These are phyloP conservation scores for Cryptocheilus praepositus DNA, from an alignment of 2,888 invertebrate genomes.

Conservation along the genomic window DNA sequence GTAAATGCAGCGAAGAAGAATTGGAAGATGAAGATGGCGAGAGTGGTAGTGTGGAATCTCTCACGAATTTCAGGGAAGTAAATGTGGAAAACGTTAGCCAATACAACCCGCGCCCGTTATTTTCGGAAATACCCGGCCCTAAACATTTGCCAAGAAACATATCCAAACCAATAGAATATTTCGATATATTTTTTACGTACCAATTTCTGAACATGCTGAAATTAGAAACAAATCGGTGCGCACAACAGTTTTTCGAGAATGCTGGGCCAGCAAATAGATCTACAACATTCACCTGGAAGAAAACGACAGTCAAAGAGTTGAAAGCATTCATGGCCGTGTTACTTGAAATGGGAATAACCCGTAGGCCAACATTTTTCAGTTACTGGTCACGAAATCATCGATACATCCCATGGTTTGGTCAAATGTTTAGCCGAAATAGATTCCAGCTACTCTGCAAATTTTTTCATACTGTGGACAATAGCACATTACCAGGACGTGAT, in stretches of 20 bases:
- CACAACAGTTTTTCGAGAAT: constrained; percentile 23
- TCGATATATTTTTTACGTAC: constrained; percentile 31
- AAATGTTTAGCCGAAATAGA: constrained; percentile 34
- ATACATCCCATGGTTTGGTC: constrained; percentile 38
- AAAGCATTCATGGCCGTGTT: constrained; percentile 31
- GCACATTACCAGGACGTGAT: constrained; percentile 35
- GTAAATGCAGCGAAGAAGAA: constrained; percentile 16
- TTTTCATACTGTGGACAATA: constrained; percentile 37
- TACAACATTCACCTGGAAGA: constrained; percentile 21
- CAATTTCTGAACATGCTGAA: constrained; percentile 27
- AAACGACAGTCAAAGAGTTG: constrained; percentile 26
- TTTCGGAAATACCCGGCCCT: constrained; percentile 29
- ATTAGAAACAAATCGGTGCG: constrained; percentile 32
- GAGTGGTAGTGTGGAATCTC: constrained; percentile 25
- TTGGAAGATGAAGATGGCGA: constrained; percentile 11
- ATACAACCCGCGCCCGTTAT: constrained; percentile 34
- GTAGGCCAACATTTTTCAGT: constrained; percentile 34
- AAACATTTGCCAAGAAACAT: constrained; percentile 34
- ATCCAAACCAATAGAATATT: constrained; percentile 31
- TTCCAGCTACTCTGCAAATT: constrained; percentile 36
- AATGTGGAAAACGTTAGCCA: constrained; percentile 23
- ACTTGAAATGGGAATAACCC: constrained; percentile 35
- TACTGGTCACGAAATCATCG: constrained; percentile 36
- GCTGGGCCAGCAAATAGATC: constrained; percentile 20
- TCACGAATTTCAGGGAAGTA: constrained; percentile 27